phyloP scores from a whole-genome alignment of 1,140 invertebrate genomes.

The Schlechtendalia chinensis region DNA sequence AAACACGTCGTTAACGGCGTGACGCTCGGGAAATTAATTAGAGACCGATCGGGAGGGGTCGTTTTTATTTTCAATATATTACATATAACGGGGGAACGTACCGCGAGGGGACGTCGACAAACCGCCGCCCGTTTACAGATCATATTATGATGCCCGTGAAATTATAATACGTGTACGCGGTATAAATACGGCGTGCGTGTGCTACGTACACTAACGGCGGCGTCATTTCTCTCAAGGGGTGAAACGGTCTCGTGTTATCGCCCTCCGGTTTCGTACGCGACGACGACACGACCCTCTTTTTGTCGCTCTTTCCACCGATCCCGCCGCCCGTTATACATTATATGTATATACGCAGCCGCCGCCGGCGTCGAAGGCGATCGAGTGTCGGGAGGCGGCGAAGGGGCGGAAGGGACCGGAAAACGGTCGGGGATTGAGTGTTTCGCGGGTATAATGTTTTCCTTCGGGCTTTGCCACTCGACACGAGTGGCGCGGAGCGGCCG shows the following conservation, averaged over 20 bases:
- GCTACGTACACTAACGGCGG: background rate
- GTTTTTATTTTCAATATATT: conserved; percentile 39
- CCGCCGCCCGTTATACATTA: conserved; percentile 10
- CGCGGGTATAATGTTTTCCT: conserved; percentile 49
- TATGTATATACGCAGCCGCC: background rate
- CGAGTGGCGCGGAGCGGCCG: conserved; percentile 15
- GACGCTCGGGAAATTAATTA: conserved; percentile 43
- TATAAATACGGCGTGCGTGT: background rate
- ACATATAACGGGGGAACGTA: no score
- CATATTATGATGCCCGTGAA: conserved; percentile 4
- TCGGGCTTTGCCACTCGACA: conserved; percentile 49
- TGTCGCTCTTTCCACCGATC: background rate
- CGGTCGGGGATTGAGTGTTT: conserved; percentile 44
- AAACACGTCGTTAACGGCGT: conserved; percentile 24
- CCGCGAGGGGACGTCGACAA: conserved; percentile 13
- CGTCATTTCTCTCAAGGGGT: conserved; percentile 4
- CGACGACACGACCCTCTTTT: conserved; percentile 17
- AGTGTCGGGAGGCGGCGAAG: background rate
- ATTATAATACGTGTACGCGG: background rate
- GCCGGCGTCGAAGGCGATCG: background rate
- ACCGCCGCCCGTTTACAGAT: conserved; percentile 21
- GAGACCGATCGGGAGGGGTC: background rate
- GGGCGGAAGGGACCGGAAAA: background rate
- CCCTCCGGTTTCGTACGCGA: conserved; percentile 11
- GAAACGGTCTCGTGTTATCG: conserved; percentile 35